phyloP scores from a whole-genome alignment of 1,140 invertebrate species.

The Monomorium pharaonis region DNA sequence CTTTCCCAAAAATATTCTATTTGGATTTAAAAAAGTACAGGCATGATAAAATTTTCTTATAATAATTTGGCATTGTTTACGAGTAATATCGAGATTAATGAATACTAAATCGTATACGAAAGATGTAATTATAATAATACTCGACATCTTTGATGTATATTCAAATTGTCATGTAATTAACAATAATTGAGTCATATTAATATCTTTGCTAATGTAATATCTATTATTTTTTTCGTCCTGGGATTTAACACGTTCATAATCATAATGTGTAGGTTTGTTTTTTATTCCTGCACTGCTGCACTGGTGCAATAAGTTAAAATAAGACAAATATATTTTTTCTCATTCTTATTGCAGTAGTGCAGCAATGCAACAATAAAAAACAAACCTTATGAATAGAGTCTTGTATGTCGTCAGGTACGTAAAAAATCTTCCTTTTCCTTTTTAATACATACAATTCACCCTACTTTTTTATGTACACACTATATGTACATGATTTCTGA shows the following conservation, averaged over 20 bases:
- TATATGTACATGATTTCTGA: background rate
- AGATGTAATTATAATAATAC: constrained; percentile 22
- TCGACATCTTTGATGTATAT: constrained; percentile 38
- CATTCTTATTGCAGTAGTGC: too few relatives aligned
- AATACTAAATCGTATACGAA: constrained; percentile 20
- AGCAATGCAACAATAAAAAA: too few relatives aligned
- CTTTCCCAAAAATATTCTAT: constrained; percentile 51
- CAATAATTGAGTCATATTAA: background rate
- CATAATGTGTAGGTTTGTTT: too few relatives aligned
- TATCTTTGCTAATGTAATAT: constrained; percentile 11
- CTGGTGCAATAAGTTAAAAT: too few relatives aligned
- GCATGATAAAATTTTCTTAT: background rate
- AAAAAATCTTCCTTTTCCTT: constrained; percentile 6
- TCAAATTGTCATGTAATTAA: constrained; percentile 12
- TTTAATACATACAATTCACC: constrained; percentile 22
- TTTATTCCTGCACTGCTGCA: too few relatives aligned
- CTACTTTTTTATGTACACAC: constrained; percentile 38
- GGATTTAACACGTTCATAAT: background rate
- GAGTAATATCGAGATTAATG: background rate
- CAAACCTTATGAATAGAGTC: constrained; percentile 24
- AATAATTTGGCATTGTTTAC: constrained; percentile 35
- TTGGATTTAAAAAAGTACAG: background rate
- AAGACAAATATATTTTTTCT: too few relatives aligned
- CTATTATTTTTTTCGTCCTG: background rate
- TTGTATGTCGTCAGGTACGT: constrained; percentile 64